Evolutionary conservation across 2,888 invertebrate species (phyloP).

Genomic region (Catocala fraxini): DNA sequence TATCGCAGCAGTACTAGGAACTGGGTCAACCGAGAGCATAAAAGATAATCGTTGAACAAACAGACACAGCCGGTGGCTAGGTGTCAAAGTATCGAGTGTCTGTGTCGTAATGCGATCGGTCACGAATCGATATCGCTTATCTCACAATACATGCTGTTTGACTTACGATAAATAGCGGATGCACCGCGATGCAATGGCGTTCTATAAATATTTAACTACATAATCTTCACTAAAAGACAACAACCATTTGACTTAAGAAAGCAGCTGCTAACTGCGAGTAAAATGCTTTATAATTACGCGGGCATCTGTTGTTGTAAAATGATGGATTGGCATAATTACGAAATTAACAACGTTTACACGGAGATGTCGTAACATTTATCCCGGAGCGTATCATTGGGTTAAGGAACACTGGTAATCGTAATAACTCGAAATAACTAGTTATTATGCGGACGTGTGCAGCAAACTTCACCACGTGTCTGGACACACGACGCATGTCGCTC

Average conservation of each 20-base stretch:
- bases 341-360: constrained; percentile 38
- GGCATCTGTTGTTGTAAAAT: constrained; percentile 35
- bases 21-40: constrained; percentile 66
- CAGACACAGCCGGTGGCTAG: constrained; percentile 71
- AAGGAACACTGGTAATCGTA: constrained; percentile 25
- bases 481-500: constrained; percentile 72
- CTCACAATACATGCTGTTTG: constrained; percentile 70
- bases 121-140: constrained; percentile 80
- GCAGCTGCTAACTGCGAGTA: constrained; percentile 24
- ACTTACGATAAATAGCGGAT: constrained; percentile 75
- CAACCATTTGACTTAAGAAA: constrained; percentile 29
- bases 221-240: constrained; percentile 37
- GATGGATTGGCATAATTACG: constrained; percentile 37
- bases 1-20: constrained; percentile 51
- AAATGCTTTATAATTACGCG: constrained; percentile 31
- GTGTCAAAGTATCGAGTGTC: constrained; percentile 74
- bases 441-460: constrained; percentile 58
- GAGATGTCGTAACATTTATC: constrained; percentile 34
- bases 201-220: constrained; percentile 73
- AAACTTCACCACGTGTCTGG: constrained; percentile 67
- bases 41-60: constrained; percentile 66
- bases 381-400: constrained; percentile 19
- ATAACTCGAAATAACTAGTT: constrained; percentile 33
- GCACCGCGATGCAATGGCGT: constrained; percentile 74
- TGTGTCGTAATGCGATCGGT: constrained; percentile 78